Evolutionary conservation across 2,113 vertebrate genomes (phyloP).

Genomic region (Phalacrocorax brasilianus): DNA sequence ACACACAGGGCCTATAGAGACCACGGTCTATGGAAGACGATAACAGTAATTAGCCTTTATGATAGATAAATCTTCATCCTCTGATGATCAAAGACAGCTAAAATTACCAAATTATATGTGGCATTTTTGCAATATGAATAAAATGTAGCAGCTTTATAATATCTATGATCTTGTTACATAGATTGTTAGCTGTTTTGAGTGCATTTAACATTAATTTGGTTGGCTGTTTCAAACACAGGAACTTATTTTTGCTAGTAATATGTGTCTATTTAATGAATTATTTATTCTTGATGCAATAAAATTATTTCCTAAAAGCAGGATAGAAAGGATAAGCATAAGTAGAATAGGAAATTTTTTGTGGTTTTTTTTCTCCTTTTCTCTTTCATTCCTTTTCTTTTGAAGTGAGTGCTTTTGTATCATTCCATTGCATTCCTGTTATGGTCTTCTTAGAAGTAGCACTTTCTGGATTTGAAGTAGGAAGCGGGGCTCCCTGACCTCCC

Average conservation of each 20-base stretch:
- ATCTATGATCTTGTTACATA: background rate
- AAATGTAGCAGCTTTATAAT: conserved; percentile 37
- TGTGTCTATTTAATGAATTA: background rate
- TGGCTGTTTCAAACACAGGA: background rate
- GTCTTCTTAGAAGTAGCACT: background rate
- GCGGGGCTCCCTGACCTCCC: background rate
- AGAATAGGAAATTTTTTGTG: background rate
- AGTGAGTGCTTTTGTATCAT: background rate
- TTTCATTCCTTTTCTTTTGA: background rate
- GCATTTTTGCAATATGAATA: conserved; percentile 33
- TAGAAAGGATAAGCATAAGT: background rate
- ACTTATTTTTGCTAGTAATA: background rate
- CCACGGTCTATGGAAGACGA: conserved; percentile 12
- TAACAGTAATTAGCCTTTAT: conserved; percentile 58
- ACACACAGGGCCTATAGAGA: conserved; percentile 25
- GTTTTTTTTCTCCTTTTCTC: background rate
- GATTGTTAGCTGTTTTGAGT: conserved; percentile 16
- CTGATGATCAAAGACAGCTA: conserved; percentile 67
- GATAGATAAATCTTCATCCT: conserved; percentile 60
- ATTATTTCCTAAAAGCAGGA: background rate
- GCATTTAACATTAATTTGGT: background rate
- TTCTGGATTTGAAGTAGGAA: background rate
- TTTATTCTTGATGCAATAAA: background rate
- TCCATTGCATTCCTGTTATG: background rate
- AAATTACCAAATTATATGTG: conserved; percentile 60